These are phyloP conservation scores for Brachionus rubens DNA, from an alignment of 1,140 invertebrate species.

Conservation along the genomic window DNA sequence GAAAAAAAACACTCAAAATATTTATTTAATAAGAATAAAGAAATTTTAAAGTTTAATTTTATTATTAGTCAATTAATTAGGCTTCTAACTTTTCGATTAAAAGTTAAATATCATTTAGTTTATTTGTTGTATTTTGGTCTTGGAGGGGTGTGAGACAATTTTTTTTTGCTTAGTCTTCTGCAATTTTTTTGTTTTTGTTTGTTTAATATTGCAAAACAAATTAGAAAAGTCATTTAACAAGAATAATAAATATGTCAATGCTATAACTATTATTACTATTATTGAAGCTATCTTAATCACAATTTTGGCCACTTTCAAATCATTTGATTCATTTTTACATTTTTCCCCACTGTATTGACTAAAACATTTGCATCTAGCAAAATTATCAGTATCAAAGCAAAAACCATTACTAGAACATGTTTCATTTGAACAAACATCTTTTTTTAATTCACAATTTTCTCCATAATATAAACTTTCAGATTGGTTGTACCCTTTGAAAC, in stretches of 20 bases:
- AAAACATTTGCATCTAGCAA: constrained; percentile 3
- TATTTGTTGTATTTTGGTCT: too few species aligned
- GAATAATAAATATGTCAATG: background rate
- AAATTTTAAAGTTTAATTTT: too few species aligned
- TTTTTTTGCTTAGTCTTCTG: too few species aligned
- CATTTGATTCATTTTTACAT: constrained; percentile 5
- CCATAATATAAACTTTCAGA: constrained; percentile 28
- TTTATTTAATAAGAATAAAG: too few species aligned
- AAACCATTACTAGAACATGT: constrained; percentile 32
- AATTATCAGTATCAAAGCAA: background rate
- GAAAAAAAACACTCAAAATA: too few species aligned
- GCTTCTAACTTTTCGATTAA: too few species aligned
- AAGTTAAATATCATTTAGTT: too few species aligned
- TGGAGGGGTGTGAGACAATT: too few species aligned
- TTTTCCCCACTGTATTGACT: background rate
- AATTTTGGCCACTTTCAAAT: background rate
- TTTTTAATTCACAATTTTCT: constrained; percentile 10
- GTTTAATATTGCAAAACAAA: too few species aligned
- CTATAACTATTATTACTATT: constrained; percentile 2
- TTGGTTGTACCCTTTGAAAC: background rate
- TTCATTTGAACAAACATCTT: constrained; percentile 17
- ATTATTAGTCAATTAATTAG: too few species aligned
- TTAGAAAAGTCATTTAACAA: background rate
- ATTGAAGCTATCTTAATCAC: background rate
- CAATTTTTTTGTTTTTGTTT: too few species aligned